Percentiles rank a stretch among this genome's conserved stretches.
Evolutionary conservation across 1,140 invertebrate species (phyloP).

Genomic region (Brachionus rubens): DNA sequence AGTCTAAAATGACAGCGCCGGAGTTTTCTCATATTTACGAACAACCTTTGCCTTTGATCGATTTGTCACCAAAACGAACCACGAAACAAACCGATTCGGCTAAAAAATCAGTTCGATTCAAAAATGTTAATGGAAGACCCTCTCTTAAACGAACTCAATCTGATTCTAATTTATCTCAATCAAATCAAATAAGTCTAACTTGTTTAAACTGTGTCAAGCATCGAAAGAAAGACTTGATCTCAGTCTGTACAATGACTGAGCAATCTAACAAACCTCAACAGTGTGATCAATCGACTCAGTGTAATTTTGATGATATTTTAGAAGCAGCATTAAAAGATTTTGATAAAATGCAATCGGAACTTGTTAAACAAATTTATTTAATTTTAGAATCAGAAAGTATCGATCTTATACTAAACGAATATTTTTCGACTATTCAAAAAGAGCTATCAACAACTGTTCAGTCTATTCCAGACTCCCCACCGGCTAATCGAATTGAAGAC

Average conservation of each 20-base stretch:
- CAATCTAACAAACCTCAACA: too few relatives aligned
- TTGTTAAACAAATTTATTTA: slow-evolving; percentile 1
- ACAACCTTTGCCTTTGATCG: neutral
- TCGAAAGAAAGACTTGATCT: too few relatives aligned
- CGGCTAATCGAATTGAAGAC: neutral
- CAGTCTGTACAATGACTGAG: too few relatives aligned
- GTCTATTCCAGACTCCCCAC: slow-evolving; percentile 16
- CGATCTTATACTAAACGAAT: slow-evolving; percentile 1
- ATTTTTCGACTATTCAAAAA: neutral
- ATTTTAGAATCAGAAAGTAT: slow-evolving; percentile 5
- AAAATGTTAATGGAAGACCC: neutral
- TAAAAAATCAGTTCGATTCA: slow-evolving; percentile 23
- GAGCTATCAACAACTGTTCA: neutral
- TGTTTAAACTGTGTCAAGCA: slow-evolving; percentile 16
- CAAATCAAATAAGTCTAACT: neutral
- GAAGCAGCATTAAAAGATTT: neutral
- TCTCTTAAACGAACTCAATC: slow-evolving; percentile 3
- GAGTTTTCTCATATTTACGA: neutral
- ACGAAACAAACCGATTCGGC: neutral
- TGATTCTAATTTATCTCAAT: slow-evolving; percentile 1
- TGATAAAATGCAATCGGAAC: neutral
- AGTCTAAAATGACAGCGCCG: neutral
- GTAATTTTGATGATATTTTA: slow-evolving; percentile 1
- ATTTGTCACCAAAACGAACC: neutral
- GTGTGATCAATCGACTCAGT: neutral